Percentiles rank a stretch among this genome's conserved stretches.
These are phyloP conservation scores for Arctocebus calabarensis DNA, from an alignment of 2,797 vertebrate species.

Conservation along the genomic window DNA sequence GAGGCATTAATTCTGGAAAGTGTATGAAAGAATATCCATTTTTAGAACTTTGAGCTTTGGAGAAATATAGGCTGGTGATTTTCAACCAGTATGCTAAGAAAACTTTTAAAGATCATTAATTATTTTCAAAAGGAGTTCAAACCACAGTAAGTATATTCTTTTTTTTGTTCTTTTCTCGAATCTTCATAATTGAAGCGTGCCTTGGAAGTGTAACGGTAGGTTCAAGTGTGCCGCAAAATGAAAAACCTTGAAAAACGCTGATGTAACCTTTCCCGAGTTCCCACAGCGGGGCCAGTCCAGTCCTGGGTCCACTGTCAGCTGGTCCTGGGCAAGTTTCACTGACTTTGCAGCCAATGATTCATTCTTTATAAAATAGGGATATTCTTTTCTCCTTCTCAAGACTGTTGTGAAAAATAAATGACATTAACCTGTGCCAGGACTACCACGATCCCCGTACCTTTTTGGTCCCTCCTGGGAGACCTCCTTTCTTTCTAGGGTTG, in stretches of 20 bases:
- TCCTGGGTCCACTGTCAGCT: not conserved
- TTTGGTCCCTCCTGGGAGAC: not conserved
- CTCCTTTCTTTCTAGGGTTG: not conserved
- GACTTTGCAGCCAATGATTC: not conserved
- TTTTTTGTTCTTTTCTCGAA: no score
- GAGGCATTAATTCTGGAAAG: not conserved
- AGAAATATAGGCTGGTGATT: not conserved
- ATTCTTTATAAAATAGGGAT: not conserved
- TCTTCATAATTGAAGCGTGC: no score
- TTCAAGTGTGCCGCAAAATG: no score
- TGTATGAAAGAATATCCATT: not conserved
- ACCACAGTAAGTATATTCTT: no score
- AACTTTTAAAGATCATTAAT: no score
- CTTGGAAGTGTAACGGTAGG: no score
- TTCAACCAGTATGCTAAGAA: no score
- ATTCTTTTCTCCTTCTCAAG: not conserved
- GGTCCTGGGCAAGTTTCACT: not conserved
- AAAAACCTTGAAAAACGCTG: no score
- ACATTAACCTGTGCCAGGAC: not conserved
- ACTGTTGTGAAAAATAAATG: not conserved
- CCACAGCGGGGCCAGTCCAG: not conserved
- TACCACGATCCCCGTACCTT: not conserved
- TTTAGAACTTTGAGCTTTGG: not conserved
- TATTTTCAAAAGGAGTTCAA: no score
- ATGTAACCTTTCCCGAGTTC: not conserved